Conservation (phyloP, 2,113 vertebrate genomes). For the Collichthys lucidus region DNA sequence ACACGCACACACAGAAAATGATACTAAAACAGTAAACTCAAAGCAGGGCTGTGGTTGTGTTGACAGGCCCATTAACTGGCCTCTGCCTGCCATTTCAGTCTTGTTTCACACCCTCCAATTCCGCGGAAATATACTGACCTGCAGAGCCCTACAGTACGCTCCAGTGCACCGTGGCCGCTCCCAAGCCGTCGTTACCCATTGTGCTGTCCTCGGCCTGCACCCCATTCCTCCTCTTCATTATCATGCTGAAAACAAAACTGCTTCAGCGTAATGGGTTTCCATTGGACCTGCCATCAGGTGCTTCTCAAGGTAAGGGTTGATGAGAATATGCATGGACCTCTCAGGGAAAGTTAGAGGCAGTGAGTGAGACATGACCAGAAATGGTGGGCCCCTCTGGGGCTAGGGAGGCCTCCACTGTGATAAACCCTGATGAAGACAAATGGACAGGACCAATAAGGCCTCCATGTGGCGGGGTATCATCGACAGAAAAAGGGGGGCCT, state of each 20-base stretch:
- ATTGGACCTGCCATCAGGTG: constrained; percentile 60
- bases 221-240: constrained; percentile 63
- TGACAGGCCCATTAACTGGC: constrained; percentile 80
- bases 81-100: constrained; percentile 70
- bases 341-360: constrained; percentile 58
- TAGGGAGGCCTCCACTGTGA: constrained; percentile 56
- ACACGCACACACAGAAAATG: constrained; percentile 47
- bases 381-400: constrained; percentile 52
- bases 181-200: constrained; percentile 32
- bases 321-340: constrained; percentile 68
- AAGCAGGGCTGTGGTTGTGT: constrained; percentile 57
- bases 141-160: constrained; percentile 62
- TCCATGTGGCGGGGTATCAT: constrained; percentile 79
- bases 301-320: constrained; percentile 57
- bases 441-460: constrained; percentile 71
- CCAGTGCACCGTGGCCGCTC: constrained; percentile 49
- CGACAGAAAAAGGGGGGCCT: constrained; percentile 50
- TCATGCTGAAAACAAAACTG: constrained; percentile 65
- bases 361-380: constrained; percentile 60
- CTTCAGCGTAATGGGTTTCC: constrained; percentile 62
- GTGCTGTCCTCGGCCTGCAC: constrained; percentile 36
- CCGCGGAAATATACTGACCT: constrained; percentile 65
- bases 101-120: constrained; percentile 69
- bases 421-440: constrained; percentile 87
- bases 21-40: constrained; percentile 71